Evolutionary conservation across 1,140 invertebrate species (phyloP).

Genomic region (Papilio polytes): DNA sequence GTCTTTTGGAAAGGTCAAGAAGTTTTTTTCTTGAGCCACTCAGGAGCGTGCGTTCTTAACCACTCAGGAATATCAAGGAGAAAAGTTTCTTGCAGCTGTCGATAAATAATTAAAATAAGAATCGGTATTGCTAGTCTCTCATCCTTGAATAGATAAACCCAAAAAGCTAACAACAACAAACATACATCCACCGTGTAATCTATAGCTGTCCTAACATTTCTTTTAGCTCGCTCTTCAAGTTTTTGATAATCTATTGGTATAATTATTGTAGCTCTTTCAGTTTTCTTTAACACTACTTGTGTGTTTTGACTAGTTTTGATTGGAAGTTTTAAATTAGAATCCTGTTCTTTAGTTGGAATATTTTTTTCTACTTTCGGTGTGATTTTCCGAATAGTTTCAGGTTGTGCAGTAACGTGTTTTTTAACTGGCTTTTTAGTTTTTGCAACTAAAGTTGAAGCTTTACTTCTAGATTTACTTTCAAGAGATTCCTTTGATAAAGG

Average conservation of each 20-base stretch:
- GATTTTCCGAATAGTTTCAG: neutral
- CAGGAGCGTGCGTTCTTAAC: conserved; percentile 64
- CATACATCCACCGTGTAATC: conserved; percentile 89
- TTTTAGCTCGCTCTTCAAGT: conserved; percentile 85
- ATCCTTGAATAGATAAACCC: conserved; percentile 91
- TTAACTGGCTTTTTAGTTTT: conserved; percentile 46
- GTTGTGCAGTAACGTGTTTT: conserved; percentile 45
- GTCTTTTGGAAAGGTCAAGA: conserved; percentile 78
- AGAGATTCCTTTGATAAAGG: neutral
- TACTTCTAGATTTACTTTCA: conserved; percentile 48
- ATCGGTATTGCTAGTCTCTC: conserved; percentile 90
- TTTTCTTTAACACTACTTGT: conserved; percentile 68
- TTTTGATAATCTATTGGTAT: conserved; percentile 82
- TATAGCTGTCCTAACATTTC: conserved; percentile 86
- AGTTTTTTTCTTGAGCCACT: conserved; percentile 76
- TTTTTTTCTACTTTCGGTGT: conserved; percentile 48
- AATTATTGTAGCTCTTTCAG: conserved; percentile 75
- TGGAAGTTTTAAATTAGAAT: conserved; percentile 52
- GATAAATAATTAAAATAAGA: conserved; percentile 89
- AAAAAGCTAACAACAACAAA: conserved; percentile 88
- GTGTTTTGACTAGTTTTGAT: conserved; percentile 53
- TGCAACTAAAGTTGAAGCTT: conserved; percentile 43
- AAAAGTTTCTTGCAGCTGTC: conserved; percentile 87
- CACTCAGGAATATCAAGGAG: conserved; percentile 67
- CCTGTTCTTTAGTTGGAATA: conserved; percentile 38